Base-by-base conservation (phyloP, 2,113 vertebrate species). In the Leuciscus idus region DNA sequence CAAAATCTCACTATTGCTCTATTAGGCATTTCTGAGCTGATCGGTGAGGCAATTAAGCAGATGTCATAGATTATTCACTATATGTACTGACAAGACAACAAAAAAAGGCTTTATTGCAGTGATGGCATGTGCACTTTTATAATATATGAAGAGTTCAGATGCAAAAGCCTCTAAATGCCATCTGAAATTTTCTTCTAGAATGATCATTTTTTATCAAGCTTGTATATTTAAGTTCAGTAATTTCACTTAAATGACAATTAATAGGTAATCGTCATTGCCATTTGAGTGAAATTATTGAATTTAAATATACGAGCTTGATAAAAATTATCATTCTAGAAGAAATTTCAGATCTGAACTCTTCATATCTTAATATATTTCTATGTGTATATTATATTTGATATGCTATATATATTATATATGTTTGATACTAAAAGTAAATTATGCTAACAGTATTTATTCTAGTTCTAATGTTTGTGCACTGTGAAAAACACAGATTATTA, bases 1-100 rank as follows among this genome's bases (percentile, higher is more conserved):
- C 36, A 77, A 78, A 78, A 66, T 70, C 36, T 70, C 81, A 72
- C 9, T 64, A 50, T 79, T 83, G 77, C 52, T 83, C 17, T 61
- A 46, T 85, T 81, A 19, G 36, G 48, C 78, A 61, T 83, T 39
- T 83, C 50, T 72, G 11, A 78, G 30, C 33, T 76, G 43, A n/a
- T 64, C 77, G 36, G 62, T n/a, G 30, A 57, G 26, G 28, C 62
- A 23, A 52, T 73, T 62, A 43, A 78, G 15, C 28, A 61, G 15
- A 8, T 7, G 21, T 61, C 83, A 26, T 62, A 43, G 57, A 62
- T 70, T 83, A 64, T 59, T 64, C 73, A 28, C 19, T 66, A 4
- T 36, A 30, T 85, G n/a, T 26, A 52, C 28, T 83, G 33, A 36
- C 23, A 23, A 64, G 26, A 78, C 50, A 33, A 68, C 43, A 33